Percentiles rank a stretch among this genome's conserved stretches.
phyloP scores from a whole-genome alignment of 2,113 vertebrate species.

The Tetrax tetrax region DNA sequence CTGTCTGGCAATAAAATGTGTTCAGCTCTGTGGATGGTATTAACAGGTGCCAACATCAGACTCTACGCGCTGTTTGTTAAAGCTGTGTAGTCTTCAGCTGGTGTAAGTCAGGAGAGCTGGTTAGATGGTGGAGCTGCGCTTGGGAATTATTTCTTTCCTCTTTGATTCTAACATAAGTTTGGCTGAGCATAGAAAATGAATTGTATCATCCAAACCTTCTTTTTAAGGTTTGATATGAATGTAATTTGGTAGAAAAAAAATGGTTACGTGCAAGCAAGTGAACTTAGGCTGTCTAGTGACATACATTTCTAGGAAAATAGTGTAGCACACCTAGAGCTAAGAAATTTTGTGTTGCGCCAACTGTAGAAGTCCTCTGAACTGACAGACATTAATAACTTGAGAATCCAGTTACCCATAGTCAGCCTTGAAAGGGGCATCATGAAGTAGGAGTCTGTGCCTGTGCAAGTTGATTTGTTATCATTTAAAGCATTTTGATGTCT shows the following conservation, averaged over 20 bases:
- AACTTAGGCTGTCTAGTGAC: neutral
- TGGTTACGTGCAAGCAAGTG: neutral
- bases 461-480: neutral
- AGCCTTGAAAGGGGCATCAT: neutral
- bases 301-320: neutral
- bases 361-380: neutral
- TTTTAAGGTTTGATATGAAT: neutral
- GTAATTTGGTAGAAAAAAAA: neutral
- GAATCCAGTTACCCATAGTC: neutral
- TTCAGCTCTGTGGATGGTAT: conserved; percentile 29
- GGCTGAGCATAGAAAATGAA: neutral
- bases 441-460: neutral
- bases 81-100: neutral
- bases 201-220: neutral
- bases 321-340: neutral
- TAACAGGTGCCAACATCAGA: conserved; percentile 45
- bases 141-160: neutral
- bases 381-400: neutral
- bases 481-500: neutral
- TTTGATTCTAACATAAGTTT: neutral
- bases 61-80: neutral
- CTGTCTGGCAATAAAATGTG: conserved; percentile 29
- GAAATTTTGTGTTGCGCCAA: neutral
- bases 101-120: neutral
- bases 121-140: neutral